Percentiles rank a stretch among this genome's conserved stretches.
Evolutionary conservation across 2,797 vertebrate genomes (phyloP).

Genomic region (Dicrostonyx torquatus): DNA sequence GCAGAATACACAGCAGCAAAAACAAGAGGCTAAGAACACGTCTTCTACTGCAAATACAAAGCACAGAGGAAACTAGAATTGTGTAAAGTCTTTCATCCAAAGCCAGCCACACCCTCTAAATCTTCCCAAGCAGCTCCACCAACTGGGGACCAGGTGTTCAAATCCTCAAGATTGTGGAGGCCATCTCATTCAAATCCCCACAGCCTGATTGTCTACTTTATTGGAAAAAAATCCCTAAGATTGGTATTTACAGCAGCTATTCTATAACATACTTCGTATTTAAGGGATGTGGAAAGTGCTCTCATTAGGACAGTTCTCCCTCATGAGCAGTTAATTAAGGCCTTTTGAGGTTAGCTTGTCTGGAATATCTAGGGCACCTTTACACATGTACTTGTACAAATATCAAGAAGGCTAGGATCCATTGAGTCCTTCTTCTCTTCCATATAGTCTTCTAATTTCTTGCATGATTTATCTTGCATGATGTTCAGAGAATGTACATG

Average conservation of each 20-base stretch:
- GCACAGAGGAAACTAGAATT: not conserved
- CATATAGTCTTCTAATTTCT: rapidly evolving
- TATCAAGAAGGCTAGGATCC: not conserved
- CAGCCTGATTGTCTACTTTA: not conserved
- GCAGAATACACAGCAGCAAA: not conserved
- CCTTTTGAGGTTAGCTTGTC: not conserved
- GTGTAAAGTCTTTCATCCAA: not conserved
- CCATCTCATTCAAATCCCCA: not conserved
- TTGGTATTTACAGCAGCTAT: not conserved
- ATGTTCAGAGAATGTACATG: not conserved
- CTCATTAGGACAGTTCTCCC: not conserved
- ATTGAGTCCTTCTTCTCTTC: not conserved
- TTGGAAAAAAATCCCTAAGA: not conserved
- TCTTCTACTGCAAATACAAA: not conserved
- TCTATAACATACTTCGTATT: not conserved
- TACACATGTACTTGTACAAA: not conserved
- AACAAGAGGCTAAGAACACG: not conserved
- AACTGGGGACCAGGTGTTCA: not conserved
- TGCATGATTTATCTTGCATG: not conserved
- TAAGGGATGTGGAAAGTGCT: not conserved
- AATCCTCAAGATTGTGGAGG: not conserved
- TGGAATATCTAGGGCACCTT: not conserved
- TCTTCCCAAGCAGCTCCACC: not conserved
- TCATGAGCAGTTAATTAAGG: not conserved
- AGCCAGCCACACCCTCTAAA: not conserved